Evolutionary conservation across 2,113 vertebrate genomes (phyloP).

Genomic region (Rhipidura dahli): DNA sequence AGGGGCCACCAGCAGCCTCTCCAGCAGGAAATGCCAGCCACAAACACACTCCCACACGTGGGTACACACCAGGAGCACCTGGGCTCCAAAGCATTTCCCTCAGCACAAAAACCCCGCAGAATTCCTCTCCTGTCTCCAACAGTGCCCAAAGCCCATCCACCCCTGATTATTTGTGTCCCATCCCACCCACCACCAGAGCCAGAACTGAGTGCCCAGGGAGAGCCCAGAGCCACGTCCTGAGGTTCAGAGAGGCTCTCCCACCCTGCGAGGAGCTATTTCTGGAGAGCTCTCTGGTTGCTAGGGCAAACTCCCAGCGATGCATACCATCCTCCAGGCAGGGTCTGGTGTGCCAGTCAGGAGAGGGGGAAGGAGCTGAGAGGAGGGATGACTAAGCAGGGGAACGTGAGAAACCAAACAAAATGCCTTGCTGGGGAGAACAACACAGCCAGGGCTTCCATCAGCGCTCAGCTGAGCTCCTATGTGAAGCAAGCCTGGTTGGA

Average conservation of each 20-base stretch:
- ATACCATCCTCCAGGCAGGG: not conserved
- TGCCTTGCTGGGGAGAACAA: not conserved
- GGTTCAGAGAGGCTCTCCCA: not conserved
- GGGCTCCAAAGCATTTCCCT: not conserved
- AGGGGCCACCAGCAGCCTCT: not conserved
- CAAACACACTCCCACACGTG: not conserved
- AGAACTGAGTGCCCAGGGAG: not conserved
- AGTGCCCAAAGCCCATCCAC: not conserved
- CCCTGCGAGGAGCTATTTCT: not conserved
- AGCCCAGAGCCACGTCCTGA: not conserved
- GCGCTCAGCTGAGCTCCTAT: not conserved
- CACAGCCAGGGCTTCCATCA: not conserved
- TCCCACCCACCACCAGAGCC: not conserved
- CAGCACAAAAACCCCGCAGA: not conserved
- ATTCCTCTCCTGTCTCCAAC: not conserved
- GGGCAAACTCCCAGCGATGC: not conserved
- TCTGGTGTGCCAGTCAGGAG: not conserved
- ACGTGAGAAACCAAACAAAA: slow-evolving; percentile 22
- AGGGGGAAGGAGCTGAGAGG: not conserved
- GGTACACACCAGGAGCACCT: not conserved
- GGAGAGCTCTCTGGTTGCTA: slow-evolving; percentile 25
- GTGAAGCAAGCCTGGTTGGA: not conserved
- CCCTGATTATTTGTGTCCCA: not conserved
- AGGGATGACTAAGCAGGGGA: not conserved
- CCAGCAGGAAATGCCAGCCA: not conserved